Percentiles rank a stretch among this genome's conserved stretches.
These are phyloP conservation scores for Mustela nigripes DNA, from an alignment of 2,113 vertebrate species.

Conservation along the genomic window DNA sequence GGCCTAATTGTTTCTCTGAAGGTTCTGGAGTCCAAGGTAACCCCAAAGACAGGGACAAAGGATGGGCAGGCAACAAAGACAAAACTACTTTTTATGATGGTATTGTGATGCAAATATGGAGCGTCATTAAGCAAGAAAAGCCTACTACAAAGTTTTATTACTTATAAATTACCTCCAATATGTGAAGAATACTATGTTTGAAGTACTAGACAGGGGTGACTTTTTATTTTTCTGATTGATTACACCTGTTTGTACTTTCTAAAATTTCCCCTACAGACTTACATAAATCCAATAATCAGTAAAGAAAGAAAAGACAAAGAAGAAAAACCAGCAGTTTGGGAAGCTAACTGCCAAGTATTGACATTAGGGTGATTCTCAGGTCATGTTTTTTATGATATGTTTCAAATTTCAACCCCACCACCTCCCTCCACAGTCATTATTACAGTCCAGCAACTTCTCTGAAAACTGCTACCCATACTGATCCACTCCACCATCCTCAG, in stretches of 20 bases:
- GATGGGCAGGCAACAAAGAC: not conserved
- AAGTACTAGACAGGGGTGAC: not conserved
- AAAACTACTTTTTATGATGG: not conserved
- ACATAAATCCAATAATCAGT: not conserved
- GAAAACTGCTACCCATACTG: not conserved
- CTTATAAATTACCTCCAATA: constrained; percentile 2
- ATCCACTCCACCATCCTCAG: not conserved
- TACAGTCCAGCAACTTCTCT: not conserved
- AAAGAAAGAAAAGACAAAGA: not conserved
- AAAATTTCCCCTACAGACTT: not conserved
- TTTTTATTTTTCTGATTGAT: not conserved
- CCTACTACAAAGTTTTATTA: not conserved
- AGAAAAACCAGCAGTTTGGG: not conserved
- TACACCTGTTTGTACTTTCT: not conserved
- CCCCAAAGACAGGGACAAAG: not conserved
- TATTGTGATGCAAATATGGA: not conserved
- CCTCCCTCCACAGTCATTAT: not conserved
- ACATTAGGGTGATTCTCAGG: not conserved
- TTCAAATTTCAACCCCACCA: not conserved
- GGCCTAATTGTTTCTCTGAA: not conserved
- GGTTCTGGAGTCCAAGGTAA: not conserved
- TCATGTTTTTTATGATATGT: not conserved
- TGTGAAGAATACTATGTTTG: not conserved
- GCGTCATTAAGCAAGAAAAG: not conserved
- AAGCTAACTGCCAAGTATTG: not conserved